phyloP scores from a whole-genome alignment of 2,113 vertebrate species.

The Zosterops lateralis region DNA sequence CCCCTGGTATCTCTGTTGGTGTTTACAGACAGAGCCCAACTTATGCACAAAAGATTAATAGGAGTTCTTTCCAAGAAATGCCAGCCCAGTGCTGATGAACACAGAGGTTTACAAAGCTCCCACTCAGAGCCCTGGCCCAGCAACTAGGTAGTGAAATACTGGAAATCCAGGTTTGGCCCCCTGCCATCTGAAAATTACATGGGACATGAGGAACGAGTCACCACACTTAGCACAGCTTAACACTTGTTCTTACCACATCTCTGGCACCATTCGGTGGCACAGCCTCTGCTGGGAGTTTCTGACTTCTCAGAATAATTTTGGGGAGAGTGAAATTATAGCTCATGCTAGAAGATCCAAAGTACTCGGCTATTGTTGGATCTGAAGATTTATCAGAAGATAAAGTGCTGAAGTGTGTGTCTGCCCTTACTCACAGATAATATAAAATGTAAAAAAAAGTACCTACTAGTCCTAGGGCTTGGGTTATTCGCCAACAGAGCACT shows the following conservation, averaged over 20 bases:
- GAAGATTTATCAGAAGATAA: neutral
- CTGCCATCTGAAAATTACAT: neutral
- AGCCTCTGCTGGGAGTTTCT: neutral
- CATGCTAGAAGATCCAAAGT: neutral
- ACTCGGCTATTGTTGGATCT: neutral
- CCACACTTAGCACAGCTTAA: neutral
- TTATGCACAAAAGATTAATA: neutral
- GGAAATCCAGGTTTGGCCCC: neutral
- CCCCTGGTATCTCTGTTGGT: neutral
- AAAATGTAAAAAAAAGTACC: conserved; percentile 41
- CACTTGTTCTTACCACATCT: neutral
- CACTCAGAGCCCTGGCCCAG: neutral
- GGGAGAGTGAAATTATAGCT: conserved; percentile 24
- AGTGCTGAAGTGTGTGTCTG: neutral
- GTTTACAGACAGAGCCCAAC: neutral
- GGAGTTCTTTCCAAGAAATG: neutral
- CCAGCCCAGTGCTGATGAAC: neutral
- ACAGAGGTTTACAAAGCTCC: neutral
- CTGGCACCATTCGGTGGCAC: neutral
- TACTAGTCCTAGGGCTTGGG: conserved; percentile 34
- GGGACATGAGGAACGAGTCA: neutral
- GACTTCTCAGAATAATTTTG: neutral
- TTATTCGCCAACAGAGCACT: conserved; percentile 74
- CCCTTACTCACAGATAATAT: conserved; percentile 24
- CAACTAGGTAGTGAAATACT: neutral